Percentiles rank a stretch among this genome's conserved stretches.
These are phyloP conservation scores for Gymnoscopelus braueri DNA, from an alignment of 2,797 vertebrate species.

Conservation along the genomic window DNA sequence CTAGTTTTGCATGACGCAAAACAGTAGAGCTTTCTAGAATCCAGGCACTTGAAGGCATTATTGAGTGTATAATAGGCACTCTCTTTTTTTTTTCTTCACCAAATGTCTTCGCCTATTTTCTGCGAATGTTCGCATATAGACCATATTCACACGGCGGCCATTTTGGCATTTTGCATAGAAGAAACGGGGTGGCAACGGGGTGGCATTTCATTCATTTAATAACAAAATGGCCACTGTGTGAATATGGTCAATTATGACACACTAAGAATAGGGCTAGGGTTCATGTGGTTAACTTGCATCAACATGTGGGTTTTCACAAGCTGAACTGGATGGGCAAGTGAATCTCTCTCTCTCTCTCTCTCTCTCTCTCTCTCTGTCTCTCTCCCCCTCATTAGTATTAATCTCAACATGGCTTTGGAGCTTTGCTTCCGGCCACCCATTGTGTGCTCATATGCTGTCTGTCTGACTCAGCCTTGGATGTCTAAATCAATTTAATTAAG, in stretches of 20 bases:
- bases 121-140: too few species aligned
- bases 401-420: constrained; percentile 26
- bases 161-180: too few species aligned
- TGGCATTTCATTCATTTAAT: too few species aligned
- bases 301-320: constrained; percentile 14
- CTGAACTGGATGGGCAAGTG: constrained; percentile 1
- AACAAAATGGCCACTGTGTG: too few species aligned
- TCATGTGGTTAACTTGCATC: too few species aligned
- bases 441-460: constrained; percentile 29
- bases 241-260: too few species aligned
- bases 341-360: constrained; percentile 17
- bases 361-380: constrained; percentile 24
- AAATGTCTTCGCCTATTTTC: neutral
- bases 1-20: too few species aligned
- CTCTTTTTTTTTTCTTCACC: neutral
- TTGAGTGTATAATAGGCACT: neutral
- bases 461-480: constrained; percentile 37
- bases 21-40: too few species aligned
- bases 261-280: too few species aligned
- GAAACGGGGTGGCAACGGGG: too few species aligned
- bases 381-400: constrained; percentile 40
- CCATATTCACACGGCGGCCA: too few species aligned
- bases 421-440: constrained; percentile 19
- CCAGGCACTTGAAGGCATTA: too few species aligned
- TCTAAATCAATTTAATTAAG: constrained; percentile 55